A percentile compares a stretch with the other conserved stretches of the same genome.
Evolutionary conservation across 2,797 vertebrate species (phyloP).

Genomic region (Morelia viridis): DNA sequence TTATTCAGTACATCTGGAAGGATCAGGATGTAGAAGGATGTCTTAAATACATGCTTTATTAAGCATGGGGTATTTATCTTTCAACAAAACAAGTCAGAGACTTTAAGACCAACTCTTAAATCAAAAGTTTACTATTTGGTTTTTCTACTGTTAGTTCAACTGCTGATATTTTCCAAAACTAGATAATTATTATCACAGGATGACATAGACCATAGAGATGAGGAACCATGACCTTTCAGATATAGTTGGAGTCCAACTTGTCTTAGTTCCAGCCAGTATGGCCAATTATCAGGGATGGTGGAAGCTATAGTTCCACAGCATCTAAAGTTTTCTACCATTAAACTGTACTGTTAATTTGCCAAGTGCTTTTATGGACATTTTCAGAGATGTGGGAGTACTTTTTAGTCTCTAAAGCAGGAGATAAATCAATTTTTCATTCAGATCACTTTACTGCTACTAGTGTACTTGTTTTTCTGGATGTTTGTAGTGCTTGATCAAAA

Average conservation of each 20-base stretch:
- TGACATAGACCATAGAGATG: background rate
- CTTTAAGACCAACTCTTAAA: background rate
- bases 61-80: background rate
- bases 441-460: background rate
- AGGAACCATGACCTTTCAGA: background rate
- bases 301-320: background rate
- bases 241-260: background rate
- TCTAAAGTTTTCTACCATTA: background rate
- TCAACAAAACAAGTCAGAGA: background rate
- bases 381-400: background rate
- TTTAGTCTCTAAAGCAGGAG: background rate
- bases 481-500: background rate
- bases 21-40: background rate
- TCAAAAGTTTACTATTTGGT: background rate
- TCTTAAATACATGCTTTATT: background rate
- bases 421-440: background rate
- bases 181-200: background rate
- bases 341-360: background rate
- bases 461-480: background rate
- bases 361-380: background rate
- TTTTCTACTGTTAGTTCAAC: background rate
- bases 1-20: background rate
- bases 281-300: background rate
- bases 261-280: background rate
- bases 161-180: background rate